Evolutionary conservation across 1,140 invertebrate genomes (phyloP).

Genomic region (Epicauta chinensis): DNA sequence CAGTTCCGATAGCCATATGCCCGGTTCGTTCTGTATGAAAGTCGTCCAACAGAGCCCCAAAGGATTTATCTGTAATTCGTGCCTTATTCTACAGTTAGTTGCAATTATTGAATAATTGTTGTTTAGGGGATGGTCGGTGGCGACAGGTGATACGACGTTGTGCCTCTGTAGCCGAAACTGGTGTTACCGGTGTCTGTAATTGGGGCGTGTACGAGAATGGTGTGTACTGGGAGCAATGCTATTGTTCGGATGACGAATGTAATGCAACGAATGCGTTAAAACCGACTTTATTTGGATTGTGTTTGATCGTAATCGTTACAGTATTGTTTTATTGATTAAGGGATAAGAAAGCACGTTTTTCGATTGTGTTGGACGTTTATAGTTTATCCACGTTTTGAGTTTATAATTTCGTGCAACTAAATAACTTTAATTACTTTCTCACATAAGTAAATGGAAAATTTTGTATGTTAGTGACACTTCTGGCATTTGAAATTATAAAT

Average conservation of each 20-base stretch:
- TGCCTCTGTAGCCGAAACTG: slow-evolving; percentile 82
- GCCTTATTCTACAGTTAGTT: neutral
- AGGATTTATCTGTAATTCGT: slow-evolving; percentile 77
- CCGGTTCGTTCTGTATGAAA: slow-evolving; percentile 92
- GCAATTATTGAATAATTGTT: slow-evolving; percentile 11
- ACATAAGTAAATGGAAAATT: too few species aligned
- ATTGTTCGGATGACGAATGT: slow-evolving; percentile 82
- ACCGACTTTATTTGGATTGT: neutral
- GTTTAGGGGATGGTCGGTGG: slow-evolving; percentile 87
- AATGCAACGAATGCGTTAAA: slow-evolving; percentile 48
- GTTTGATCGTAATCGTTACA: too few species aligned
- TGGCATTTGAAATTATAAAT: too few species aligned
- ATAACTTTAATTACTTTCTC: too few species aligned
- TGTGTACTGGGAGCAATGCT: slow-evolving; percentile 93
- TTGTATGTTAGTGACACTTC: too few species aligned
- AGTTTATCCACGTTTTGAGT: too few species aligned
- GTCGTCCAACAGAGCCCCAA: slow-evolving; percentile 79
- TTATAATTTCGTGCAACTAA: too few species aligned
- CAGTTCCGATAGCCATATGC: slow-evolving; percentile 81
- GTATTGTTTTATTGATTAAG: too few species aligned
- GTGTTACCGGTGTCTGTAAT: slow-evolving; percentile 86
- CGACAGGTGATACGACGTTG: slow-evolving; percentile 84
- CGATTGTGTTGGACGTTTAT: too few species aligned
- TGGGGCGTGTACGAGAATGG: slow-evolving; percentile 91
- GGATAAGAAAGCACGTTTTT: too few species aligned